A percentile compares a stretch with the other conserved stretches of the same genome.
Conservation (phyloP, 2,797 vertebrate genomes). For the Erpetoichthys calabaricus region DNA sequence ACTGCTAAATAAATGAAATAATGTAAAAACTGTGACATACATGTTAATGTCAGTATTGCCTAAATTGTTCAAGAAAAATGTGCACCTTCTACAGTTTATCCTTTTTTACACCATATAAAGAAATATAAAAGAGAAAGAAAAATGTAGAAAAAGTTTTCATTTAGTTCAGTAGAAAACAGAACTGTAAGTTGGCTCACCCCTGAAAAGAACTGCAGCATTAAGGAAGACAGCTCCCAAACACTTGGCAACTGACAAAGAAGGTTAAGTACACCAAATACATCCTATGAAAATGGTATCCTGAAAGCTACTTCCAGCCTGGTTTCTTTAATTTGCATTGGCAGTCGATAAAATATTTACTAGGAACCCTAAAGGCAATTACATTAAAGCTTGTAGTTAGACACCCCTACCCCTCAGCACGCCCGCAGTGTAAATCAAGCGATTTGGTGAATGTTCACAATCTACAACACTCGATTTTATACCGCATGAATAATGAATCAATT, state of each 20-base stretch:
- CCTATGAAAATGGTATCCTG: slow-evolving; percentile 23
- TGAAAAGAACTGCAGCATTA: neutral
- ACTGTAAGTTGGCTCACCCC: no score
- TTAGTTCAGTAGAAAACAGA: no score
- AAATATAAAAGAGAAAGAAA: no score
- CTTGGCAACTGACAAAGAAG: slow-evolving; percentile 1
- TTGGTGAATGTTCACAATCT: slow-evolving; percentile 78
- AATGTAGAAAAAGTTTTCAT: no score
- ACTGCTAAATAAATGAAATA: no score
- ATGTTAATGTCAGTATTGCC: no score
- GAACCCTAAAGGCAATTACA: slow-evolving; percentile 84
- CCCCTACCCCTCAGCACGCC: slow-evolving; percentile 58
- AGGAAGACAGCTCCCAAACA: neutral
- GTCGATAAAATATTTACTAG: slow-evolving; percentile 82
- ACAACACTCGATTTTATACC: slow-evolving; percentile 80
- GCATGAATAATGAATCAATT: slow-evolving; percentile 71
- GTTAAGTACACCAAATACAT: slow-evolving; percentile 21
- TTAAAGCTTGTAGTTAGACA: slow-evolving; percentile 83
- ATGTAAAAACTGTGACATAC: no score
- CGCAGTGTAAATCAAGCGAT: slow-evolving; percentile 61
- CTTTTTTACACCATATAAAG: no score
- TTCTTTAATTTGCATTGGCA: slow-evolving; percentile 76
- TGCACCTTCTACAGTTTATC: no score
- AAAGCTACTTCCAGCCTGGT: slow-evolving; percentile 29
- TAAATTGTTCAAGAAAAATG: no score